Evolutionary conservation across 2,113 vertebrate species (phyloP), one percentile per base, ranked within the genome.

Genomic region (Vidua chalybeata): DNA sequence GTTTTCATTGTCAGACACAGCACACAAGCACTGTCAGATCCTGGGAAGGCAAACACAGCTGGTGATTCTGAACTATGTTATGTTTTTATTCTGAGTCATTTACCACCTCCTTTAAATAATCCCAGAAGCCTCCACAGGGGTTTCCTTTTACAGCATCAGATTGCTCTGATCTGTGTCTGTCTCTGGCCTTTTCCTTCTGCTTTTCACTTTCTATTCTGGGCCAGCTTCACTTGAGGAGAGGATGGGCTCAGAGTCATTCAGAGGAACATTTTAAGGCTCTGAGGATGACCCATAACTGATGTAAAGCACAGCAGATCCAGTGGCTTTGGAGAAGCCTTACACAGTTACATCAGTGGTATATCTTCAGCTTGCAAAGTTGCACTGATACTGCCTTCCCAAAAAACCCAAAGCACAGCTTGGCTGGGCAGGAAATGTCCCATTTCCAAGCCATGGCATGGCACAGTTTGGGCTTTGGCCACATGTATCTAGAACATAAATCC

Each of bases 41-140:
- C 0, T 3, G 72, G 1, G 6, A 93, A 91, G 69, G 52, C 89
- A 96, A 96, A 93, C 86, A 96, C 90, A 97, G 92, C 88, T 93
- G 92, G 76, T 93, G 88, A 81, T 84, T 75, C 88, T 94, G 72
- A 93, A 78, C 79, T 64, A 15, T 45, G 82, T n/a, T 83, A 22
- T 76, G 37, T 77, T 94, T 97, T 93, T 68, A 86, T 94, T 95
- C 79, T 92, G 95, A 97, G 73, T 72, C 87, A 96, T 94, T 96
- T 94, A 68, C 93, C 90, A 95, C 76, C 79, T 94, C 86, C 64
- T 90, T 96, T 92, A 89, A 93, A 93, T 93, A 95, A 95, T 92
- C 79, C 61, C 92, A 64, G 76, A 88, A 90, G 79, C 83, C 69
- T 92, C 66, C 76, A 35, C 37, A 68, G 76, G 66, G 85, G 77